These are phyloP conservation scores for Tachuris rubrigastra DNA, from an alignment of 2,113 vertebrate species.

Conservation along the genomic window DNA sequence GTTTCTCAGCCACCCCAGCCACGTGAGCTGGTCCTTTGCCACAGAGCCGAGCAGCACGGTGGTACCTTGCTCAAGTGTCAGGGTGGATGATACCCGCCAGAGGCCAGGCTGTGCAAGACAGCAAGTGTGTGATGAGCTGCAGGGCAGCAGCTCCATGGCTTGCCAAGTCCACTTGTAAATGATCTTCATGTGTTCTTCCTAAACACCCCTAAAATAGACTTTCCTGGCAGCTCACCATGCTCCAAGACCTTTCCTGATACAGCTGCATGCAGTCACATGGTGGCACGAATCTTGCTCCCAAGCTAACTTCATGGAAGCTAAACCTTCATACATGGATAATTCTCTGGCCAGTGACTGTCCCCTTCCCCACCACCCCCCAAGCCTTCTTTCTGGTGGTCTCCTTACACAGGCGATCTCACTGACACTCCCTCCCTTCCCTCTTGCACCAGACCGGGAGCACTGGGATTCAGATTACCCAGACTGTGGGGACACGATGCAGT, in stretches of 20 bases:
- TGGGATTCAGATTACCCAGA: slow-evolving; percentile 35
- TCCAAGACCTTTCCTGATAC: neutral
- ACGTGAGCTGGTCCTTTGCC: neutral
- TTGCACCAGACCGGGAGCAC: neutral
- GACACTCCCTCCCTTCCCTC: neutral
- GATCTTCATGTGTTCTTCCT: neutral
- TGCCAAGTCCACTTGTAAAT: slow-evolving; percentile 53
- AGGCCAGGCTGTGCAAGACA: neutral
- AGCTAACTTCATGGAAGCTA: slow-evolving; percentile 9
- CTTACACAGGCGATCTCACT: rapidly evolving
- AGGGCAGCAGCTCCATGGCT: neutral
- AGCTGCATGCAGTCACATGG: neutral
- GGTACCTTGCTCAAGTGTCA: neutral
- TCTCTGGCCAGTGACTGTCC: neutral
- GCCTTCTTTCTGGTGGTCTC: neutral
- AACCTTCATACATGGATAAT: neutral
- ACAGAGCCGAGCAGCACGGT: neutral
- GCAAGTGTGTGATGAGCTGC: neutral
- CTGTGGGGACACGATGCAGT: slow-evolving; percentile 62
- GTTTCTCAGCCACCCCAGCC: neutral
- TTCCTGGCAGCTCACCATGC: slow-evolving; percentile 22
- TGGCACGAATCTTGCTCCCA: neutral
- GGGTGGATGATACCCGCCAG: neutral
- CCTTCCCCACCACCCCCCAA: neutral
- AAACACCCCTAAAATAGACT: slow-evolving; percentile 61